Evolutionary conservation across 2,888 invertebrate species (phyloP), one percentile per base, ranked within the genome.

Genomic region (Pseudanteris insignis): DNA sequence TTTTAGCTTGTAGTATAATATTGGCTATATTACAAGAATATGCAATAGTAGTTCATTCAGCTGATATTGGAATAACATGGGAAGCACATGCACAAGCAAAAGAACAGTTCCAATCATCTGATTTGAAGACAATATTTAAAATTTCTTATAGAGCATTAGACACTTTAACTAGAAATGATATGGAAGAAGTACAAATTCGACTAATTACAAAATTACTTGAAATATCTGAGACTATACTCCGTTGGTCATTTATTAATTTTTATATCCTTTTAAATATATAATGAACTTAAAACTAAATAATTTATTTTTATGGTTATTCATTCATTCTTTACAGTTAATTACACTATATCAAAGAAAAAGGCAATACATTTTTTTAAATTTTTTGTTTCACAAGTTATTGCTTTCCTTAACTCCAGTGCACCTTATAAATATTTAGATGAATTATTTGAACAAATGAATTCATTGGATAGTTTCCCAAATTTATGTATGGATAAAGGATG

Each of bases 11-110:
- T 73, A 89, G 90, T 54, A 85, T 95, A 41, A 87, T 96, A 70
- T 84, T 88, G 48, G 88, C 92, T 6, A 83, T 96, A 34, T 88
- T 95, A 84, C 91, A 92, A 82, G 95, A 95, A 79, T 94, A 92
- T 82, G 89, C 92, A 5, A 90, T 87, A 18, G 91, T 92, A 2
- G 88, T 89, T 1, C 89, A 92, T 73, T 91, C 94, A 1, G 89
- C 92, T 21, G 92, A 92, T 80, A 89, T 93, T 7, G 93, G 94
- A 3, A 82, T 95, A 37, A 88, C 93, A 30, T 94, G 92, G 91
- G 93, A 93, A 79, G 86, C 89, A 24, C 94, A 96, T 80, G 88
- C 90, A 70, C 86, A 87, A 73, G 88, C 91, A 18, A 95, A 94
- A 79, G 88, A 88, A 70, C 86, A 89, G 29, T 95, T 96, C 82